These are phyloP conservation scores for Acanthurus tractus DNA, from an alignment of 2,797 vertebrate genomes.

Conservation along the genomic window DNA sequence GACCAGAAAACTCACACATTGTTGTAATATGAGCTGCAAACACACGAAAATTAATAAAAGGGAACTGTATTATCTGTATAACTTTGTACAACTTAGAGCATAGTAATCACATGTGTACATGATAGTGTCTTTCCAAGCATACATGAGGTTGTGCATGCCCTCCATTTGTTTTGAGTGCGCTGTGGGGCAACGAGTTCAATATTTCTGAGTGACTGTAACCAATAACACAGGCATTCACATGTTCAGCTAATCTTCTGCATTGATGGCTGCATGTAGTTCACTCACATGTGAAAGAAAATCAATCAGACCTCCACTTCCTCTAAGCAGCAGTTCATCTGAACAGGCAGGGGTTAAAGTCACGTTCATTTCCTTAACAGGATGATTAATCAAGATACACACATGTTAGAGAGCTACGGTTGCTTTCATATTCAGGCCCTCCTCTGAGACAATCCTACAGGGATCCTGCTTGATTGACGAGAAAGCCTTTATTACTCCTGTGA, in stretches of 20 bases:
- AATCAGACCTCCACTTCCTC: constrained; percentile 79
- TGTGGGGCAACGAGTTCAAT: constrained; percentile 49
- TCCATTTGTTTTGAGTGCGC: constrained; percentile 16
- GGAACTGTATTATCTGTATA: neutral
- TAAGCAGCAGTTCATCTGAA: constrained; percentile 79
- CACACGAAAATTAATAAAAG: constrained; percentile 9
- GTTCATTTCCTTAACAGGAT: constrained; percentile 77
- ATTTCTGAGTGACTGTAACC: constrained; percentile 71
- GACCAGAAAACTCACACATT: constrained; percentile 1
- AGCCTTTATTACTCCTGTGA: constrained; percentile 62
- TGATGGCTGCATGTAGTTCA: constrained; percentile 78
- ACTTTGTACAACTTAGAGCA: neutral
- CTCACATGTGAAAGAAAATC: constrained; percentile 85
- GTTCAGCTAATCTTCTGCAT: constrained; percentile 76
- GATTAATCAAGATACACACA: constrained; percentile 74
- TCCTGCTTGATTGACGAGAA: constrained; percentile 64
- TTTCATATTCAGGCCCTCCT: constrained; percentile 60
- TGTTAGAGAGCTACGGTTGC: constrained; percentile 42
- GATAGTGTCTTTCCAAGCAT: neutral
- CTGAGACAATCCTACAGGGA: constrained; percentile 59
- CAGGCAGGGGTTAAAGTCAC: constrained; percentile 80
- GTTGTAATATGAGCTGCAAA: constrained; percentile 11
- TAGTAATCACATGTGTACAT: neutral
- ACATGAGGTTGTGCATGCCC: constrained; percentile 12
- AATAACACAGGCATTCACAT: constrained; percentile 75